These are phyloP conservation scores for Scortum barcoo DNA, from an alignment of 2,113 vertebrate genomes.

Conservation along the genomic window DNA sequence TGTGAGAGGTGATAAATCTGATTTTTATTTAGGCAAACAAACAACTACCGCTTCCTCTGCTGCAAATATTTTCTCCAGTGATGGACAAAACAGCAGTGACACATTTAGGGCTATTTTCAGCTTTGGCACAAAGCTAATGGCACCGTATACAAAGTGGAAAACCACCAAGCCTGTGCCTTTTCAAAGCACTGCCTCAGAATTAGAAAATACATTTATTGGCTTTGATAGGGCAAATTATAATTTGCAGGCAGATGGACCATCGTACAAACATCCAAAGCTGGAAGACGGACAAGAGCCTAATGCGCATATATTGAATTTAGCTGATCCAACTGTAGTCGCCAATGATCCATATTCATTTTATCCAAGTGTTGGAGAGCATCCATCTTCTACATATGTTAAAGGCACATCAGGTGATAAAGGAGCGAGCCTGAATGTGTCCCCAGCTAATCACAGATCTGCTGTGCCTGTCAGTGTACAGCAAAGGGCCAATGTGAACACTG, in stretches of 20 bases:
- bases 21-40: slow-evolving; percentile 56
- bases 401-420: slow-evolving; percentile 29
- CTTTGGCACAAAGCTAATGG: slow-evolving; percentile 70
- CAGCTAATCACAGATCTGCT: slow-evolving; percentile 50
- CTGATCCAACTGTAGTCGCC: slow-evolving; percentile 15
- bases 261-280: slow-evolving; percentile 45
- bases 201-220: slow-evolving; percentile 53
- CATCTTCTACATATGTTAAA: slow-evolving; percentile 35
- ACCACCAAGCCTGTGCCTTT: slow-evolving; percentile 54
- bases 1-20: slow-evolving; percentile 40
- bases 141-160: slow-evolving; percentile 66
- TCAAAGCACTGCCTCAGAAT: slow-evolving; percentile 60
- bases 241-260: slow-evolving; percentile 57
- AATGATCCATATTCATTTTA: slow-evolving; percentile 38
- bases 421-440: slow-evolving; percentile 35
- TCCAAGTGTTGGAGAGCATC: slow-evolving; percentile 42
- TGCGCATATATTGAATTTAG: slow-evolving; percentile 37
- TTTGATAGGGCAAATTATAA: slow-evolving; percentile 55
- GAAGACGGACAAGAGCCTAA: slow-evolving; percentile 47
- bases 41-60: slow-evolving; percentile 41
- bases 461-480: slow-evolving; percentile 3
- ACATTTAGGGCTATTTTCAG: slow-evolving; percentile 71
- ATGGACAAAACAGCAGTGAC: slow-evolving; percentile 55
- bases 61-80: slow-evolving; percentile 39
- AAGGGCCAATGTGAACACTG: not conserved